phyloP scores from a whole-genome alignment of 23 tunicate genomes.

The Styela plicata region DNA sequence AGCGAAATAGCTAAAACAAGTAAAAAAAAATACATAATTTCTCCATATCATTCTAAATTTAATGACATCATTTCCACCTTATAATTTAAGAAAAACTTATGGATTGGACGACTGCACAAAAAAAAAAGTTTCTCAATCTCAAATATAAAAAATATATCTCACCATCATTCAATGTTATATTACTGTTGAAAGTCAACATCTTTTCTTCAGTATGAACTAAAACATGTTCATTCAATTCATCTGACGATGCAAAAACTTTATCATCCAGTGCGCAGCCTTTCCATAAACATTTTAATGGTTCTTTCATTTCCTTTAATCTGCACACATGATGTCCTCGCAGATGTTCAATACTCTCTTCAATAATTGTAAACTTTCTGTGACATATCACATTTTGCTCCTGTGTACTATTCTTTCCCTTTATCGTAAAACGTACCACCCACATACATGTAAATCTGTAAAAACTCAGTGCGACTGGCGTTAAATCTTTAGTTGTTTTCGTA shows the following conservation, averaged over 20 bases:
- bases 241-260: not conserved
- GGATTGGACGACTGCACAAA: too few relatives aligned
- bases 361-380: conserved; percentile 5
- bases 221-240: conserved; percentile 1
- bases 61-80: too few relatives aligned
- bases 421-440: conserved; percentile 1
- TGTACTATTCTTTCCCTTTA: not conserved
- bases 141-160: not conserved
- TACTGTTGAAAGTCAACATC: not conserved
- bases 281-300: conserved; percentile 16
- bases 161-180: not conserved
- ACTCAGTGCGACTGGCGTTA: not conserved
- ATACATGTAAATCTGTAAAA: conserved; percentile 1
- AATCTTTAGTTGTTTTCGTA: not conserved
- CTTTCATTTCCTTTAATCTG: not conserved
- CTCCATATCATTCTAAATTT: too few relatives aligned
- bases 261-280: not conserved
- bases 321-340: not conserved
- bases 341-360: conserved; percentile 4
- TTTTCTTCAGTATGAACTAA: not conserved
- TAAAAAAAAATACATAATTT: too few relatives aligned
- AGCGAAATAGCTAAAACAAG: too few relatives aligned
- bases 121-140: too few relatives aligned
- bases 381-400: not conserved
- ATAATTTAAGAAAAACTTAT: too few relatives aligned